Conservation (phyloP, 2,888 invertebrate genomes). For the Hemaris fuciformis region DNA sequence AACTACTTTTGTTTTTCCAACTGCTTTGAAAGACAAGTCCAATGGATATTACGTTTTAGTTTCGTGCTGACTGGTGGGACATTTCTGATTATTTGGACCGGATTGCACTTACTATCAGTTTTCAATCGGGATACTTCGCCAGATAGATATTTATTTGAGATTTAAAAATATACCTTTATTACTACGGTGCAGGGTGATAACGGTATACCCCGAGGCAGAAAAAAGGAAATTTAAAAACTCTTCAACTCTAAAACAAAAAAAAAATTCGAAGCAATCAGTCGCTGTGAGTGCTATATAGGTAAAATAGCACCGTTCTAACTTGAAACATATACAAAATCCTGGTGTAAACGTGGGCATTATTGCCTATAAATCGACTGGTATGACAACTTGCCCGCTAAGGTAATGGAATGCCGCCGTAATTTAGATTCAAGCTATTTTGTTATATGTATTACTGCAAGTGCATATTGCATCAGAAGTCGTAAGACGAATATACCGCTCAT, state of each 20-base stretch:
- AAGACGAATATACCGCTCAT: constrained; percentile 60
- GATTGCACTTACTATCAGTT: too few species aligned
- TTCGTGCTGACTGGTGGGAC: too few species aligned
- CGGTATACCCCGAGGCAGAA: too few species aligned
- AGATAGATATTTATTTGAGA: too few species aligned
- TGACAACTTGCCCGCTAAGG: constrained; percentile 49
- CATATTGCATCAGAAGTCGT: constrained; percentile 59
- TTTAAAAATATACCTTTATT: too few species aligned
- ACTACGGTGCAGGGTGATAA: too few species aligned
- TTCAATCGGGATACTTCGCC: too few species aligned
- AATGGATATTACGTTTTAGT: too few species aligned
- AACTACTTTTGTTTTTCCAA: too few species aligned
- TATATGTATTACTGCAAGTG: constrained; percentile 50
- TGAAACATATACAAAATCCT: constrained; percentile 11
- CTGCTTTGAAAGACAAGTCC: too few species aligned
- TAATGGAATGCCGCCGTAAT: constrained; percentile 55
- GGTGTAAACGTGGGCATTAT: constrained; percentile 7
- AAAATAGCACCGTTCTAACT: background rate
- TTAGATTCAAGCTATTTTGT: constrained; percentile 50
- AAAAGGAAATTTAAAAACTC: too few species aligned
- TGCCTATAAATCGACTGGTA: constrained; percentile 22
- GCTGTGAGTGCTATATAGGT: background rate
- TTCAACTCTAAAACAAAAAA: background rate
- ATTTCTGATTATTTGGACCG: too few species aligned
- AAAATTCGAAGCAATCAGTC: background rate